Percentiles rank a stretch among this genome's conserved stretches.
Conservation (phyloP, 2,888 invertebrate genomes). For the Amorpha juglandis region DNA sequence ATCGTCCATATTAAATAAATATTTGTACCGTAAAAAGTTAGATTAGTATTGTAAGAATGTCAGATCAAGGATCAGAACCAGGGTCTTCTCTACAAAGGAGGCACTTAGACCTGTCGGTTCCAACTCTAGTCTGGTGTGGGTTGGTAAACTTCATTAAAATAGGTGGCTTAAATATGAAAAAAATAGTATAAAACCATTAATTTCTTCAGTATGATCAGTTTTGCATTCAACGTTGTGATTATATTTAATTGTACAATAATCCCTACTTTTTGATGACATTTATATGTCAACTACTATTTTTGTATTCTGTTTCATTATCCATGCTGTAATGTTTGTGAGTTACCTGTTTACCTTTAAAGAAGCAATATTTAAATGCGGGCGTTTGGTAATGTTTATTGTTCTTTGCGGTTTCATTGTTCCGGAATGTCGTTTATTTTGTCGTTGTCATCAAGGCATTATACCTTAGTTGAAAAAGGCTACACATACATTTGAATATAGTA, state of each 20-base stretch:
- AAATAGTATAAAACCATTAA: no score
- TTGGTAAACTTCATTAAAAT: no score
- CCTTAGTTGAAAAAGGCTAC: background rate
- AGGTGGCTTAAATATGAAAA: no score
- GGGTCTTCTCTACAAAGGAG: no score
- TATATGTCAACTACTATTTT: background rate
- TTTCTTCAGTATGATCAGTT: no score
- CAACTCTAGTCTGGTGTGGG: no score
- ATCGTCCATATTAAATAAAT: no score
- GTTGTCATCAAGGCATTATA: background rate
- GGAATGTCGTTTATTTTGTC: conserved; percentile 2
- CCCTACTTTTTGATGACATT: background rate
- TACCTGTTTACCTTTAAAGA: conserved; percentile 2
- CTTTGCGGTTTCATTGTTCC: conserved; percentile 11
- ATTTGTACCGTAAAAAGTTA: no score
- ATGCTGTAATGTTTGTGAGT: background rate
- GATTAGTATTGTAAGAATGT: no score
- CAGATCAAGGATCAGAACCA: no score
- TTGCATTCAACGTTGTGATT: no score
- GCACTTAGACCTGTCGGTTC: no score
- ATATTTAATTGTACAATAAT: background rate
- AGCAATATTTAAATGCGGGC: conserved; percentile 10
- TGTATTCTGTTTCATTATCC: background rate
- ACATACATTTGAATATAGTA: background rate
- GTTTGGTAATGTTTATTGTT: conserved; percentile 13